Evolutionary conservation across 2,113 vertebrate species (phyloP).

Genomic region (Sorex fumeus): DNA sequence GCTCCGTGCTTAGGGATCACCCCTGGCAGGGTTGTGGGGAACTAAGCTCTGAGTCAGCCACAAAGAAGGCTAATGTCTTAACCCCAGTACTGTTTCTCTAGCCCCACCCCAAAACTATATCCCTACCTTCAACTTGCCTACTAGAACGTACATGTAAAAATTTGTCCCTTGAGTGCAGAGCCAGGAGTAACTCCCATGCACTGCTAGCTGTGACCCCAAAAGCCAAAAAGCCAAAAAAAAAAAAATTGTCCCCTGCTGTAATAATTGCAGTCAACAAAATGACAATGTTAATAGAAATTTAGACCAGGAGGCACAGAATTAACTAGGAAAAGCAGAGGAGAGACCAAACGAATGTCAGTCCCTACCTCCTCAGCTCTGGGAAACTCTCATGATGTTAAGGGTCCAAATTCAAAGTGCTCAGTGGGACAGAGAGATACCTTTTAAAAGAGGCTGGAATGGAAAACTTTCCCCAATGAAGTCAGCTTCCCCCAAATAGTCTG

Average conservation of each 20-base stretch:
- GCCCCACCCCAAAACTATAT: neutral
- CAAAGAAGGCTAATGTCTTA: no score
- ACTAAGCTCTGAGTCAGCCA: no score
- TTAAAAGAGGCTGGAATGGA: neutral
- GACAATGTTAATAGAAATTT: neutral
- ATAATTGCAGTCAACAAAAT: constrained; percentile 20
- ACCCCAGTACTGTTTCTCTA: no score
- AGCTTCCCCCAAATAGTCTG: neutral
- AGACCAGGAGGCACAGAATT: neutral
- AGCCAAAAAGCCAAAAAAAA: no score
- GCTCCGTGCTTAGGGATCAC: no score
- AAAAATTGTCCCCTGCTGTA: constrained; percentile 21
- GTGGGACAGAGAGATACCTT: neutral
- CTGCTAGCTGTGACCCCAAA: no score
- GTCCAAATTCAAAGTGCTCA: constrained; percentile 3
- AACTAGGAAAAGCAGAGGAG: neutral
- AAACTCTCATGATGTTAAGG: neutral
- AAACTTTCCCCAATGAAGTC: neutral
- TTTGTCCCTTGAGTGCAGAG: no score
- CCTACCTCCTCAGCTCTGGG: neutral
- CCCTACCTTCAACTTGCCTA: constrained; percentile 8
- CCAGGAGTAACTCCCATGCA: no score
- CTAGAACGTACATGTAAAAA: constrained; percentile 22
- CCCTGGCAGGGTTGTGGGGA: no score
- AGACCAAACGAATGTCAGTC: neutral